Evolutionary conservation across 2,113 vertebrate genomes (phyloP).

Genomic region (Mastomys coucha): DNA sequence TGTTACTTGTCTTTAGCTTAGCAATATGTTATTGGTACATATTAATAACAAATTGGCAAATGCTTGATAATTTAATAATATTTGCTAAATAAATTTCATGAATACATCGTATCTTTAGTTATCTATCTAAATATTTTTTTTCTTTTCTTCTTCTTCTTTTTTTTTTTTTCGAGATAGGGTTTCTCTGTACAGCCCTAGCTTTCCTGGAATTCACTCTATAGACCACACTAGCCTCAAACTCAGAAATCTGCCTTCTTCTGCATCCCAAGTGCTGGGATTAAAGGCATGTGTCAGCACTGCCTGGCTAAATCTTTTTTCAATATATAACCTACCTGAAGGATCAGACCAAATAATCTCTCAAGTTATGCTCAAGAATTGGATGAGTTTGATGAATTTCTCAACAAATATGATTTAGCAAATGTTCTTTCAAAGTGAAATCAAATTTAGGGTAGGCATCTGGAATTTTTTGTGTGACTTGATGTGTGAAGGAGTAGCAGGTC

Average conservation of each 20-base stretch:
- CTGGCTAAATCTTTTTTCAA: not conserved
- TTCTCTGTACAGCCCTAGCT: too few relatives aligned
- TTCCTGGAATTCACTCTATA: too few relatives aligned
- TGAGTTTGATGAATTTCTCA: constrained; percentile 35
- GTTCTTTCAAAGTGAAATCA: constrained; percentile 12
- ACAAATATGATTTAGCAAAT: constrained; percentile 18
- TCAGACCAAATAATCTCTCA: constrained; percentile 7
- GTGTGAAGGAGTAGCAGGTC: not conserved
- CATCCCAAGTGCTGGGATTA: too few relatives aligned
- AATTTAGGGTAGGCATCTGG: not conserved
- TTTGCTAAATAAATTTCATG: not conserved
- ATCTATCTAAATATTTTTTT: too few relatives aligned
- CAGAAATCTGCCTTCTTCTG: too few relatives aligned
- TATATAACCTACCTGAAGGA: not conserved
- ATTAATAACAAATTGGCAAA: not conserved
- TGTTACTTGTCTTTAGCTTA: not conserved
- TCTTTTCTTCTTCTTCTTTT: too few relatives aligned
- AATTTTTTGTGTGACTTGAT: not conserved
- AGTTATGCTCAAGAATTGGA: not conserved
- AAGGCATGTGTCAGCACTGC: too few relatives aligned
- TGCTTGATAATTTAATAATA: not conserved
- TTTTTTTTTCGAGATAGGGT: too few relatives aligned
- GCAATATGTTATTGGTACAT: not conserved
- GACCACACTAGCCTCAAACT: too few relatives aligned
- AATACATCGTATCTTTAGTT: not conserved